Percentiles rank a stretch among this genome's conserved stretches.
Evolutionary conservation across 2,113 vertebrate species (phyloP).

Genomic region (Climacteris rufus): DNA sequence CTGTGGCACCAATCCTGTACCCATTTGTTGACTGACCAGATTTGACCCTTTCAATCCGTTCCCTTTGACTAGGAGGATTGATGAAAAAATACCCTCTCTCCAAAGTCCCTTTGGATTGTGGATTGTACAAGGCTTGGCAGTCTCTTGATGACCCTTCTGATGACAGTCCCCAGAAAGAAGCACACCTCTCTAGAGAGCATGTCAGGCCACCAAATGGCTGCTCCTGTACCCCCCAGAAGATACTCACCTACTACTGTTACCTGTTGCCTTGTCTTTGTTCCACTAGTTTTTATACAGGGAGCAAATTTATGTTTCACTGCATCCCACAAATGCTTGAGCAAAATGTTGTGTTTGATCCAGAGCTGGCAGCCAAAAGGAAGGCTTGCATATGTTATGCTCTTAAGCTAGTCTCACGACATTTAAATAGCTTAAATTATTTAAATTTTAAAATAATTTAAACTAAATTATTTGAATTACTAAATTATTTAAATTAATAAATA

Average conservation of each 20-base stretch:
- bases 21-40: not conserved
- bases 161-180: not conserved
- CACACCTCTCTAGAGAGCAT: not conserved
- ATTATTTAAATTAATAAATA: not conserved
- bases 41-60: too few species aligned
- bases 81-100: too few species aligned
- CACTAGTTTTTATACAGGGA: not conserved
- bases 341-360: not conserved
- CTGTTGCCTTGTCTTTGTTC: not conserved
- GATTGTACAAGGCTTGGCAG: not conserved
- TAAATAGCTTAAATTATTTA: not conserved
- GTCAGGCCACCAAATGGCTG: not conserved
- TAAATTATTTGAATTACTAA: not conserved
- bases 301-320: not conserved
- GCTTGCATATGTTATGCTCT: not conserved
- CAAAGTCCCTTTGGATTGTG: too few species aligned
- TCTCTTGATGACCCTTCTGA: fast-evolving
- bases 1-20: not conserved
- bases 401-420: not conserved
- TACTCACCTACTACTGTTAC: not conserved
- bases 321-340: not conserved
- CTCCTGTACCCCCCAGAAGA: not conserved
- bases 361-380: not conserved
- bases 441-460: not conserved
- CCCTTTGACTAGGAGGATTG: too few species aligned